Evolutionary conservation across 2,113 vertebrate species (phyloP).

Genomic region (Atrichornis clamosus): DNA sequence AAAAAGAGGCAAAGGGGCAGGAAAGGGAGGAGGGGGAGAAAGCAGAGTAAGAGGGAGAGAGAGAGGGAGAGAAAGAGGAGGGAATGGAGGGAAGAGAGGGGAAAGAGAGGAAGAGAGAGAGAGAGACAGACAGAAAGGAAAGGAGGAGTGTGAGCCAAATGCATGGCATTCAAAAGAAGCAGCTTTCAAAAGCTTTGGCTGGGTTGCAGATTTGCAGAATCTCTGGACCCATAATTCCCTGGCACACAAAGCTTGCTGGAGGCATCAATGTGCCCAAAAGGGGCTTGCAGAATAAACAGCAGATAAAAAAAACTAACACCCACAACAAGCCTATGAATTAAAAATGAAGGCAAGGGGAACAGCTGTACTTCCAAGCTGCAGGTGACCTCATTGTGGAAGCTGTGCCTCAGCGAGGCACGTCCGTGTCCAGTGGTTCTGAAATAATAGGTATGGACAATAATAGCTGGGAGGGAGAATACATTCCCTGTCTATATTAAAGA

Average conservation of each 20-base stretch:
- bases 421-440: slow-evolving; percentile 9
- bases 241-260: slow-evolving; percentile 65
- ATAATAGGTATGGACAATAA: slow-evolving; percentile 23
- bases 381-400: slow-evolving; percentile 43
- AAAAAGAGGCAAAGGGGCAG: not conserved
- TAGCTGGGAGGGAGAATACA: slow-evolving; percentile 4
- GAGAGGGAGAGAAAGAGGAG: not conserved
- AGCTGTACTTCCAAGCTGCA: slow-evolving; percentile 48
- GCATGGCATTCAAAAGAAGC: slow-evolving; percentile 60
- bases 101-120: not conserved
- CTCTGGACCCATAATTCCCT: slow-evolving; percentile 66
- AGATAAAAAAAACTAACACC: slow-evolving; percentile 49
- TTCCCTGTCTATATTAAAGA: not conserved
- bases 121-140: slow-evolving; percentile 16
- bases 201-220: slow-evolving; percentile 59
- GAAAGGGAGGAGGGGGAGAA: too few species aligned
- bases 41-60: not conserved
- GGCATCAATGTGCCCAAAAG: slow-evolving; percentile 57
- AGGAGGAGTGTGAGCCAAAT: slow-evolving; percentile 33
- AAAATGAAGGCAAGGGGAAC: slow-evolving; percentile 40
- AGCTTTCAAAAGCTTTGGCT: slow-evolving; percentile 69
- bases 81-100: not conserved
- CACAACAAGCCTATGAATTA: slow-evolving; percentile 58
- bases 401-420: not conserved
- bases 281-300: slow-evolving; percentile 60